These are phyloP conservation scores for Tribolium castaneum DNA, from an alignment of 1,140 invertebrate genomes.

Conservation along the genomic window DNA sequence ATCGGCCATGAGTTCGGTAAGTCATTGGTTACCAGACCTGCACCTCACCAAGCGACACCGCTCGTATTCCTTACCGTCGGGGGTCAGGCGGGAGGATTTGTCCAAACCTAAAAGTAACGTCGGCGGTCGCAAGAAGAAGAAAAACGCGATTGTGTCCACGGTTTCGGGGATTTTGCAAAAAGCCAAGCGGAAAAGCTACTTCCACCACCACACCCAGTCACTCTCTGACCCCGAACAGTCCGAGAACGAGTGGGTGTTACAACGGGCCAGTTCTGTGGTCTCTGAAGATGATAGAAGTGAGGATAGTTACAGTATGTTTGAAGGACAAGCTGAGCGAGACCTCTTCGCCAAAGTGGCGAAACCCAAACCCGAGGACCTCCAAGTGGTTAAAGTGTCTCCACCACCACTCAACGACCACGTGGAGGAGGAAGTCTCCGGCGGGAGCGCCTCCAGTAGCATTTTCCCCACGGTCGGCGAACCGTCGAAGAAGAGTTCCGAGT, in stretches of 20 bases:
- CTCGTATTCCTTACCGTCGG: constrained; percentile 82
- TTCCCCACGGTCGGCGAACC: constrained; percentile 80
- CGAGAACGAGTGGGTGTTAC: constrained; percentile 76
- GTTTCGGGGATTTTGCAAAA: constrained; percentile 84
- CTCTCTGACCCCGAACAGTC: constrained; percentile 83
- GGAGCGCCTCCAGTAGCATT: constrained; percentile 71
- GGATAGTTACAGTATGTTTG: constrained; percentile 77
- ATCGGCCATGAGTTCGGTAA: constrained; percentile 83
- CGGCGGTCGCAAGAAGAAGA: constrained; percentile 76
- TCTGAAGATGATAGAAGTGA: constrained; percentile 78
- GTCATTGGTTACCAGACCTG: constrained; percentile 83
- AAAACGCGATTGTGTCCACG: constrained; percentile 80
- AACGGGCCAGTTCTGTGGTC: constrained; percentile 72
- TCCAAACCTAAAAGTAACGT: constrained; percentile 65
- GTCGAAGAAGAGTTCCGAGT: constrained; percentile 71
- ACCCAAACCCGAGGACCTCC: constrained; percentile 57
- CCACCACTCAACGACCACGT: constrained; percentile 52
- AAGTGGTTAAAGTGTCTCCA: constrained; percentile 52
- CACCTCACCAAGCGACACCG: constrained; percentile 81
- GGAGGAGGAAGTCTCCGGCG: constrained; percentile 72
- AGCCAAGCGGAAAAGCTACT: constrained; percentile 74
- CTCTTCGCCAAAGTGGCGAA: constrained; percentile 74
- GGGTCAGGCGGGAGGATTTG: constrained; percentile 72
- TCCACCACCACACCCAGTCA: constrained; percentile 68
- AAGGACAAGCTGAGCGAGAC: constrained; percentile 71